Conservation (phyloP, 2,113 vertebrate species). For the Rhynchomys soricoides region DNA sequence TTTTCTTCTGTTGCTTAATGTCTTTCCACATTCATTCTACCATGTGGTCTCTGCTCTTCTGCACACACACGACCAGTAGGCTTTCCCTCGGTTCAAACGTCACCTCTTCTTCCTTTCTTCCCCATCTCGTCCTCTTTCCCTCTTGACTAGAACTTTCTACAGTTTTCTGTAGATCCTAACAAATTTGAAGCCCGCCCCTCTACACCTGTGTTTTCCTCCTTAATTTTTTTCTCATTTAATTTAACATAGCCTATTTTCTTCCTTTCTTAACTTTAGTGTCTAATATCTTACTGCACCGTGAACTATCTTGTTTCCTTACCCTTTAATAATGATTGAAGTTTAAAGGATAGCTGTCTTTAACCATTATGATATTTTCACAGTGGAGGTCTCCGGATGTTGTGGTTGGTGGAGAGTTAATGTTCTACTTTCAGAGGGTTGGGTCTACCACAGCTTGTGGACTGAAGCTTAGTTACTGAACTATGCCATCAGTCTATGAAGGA, state of each 20-base stretch:
- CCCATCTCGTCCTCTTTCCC: not conserved
- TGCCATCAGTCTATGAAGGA: not conserved
- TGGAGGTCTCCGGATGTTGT: not conserved
- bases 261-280: not conserved
- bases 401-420: not conserved
- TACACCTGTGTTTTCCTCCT: too few relatives aligned
- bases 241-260: not conserved
- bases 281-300: not conserved
- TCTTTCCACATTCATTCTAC: not conserved
- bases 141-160: not conserved
- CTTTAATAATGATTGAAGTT: not conserved
- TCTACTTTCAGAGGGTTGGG: not conserved
- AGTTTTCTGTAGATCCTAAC: not conserved
- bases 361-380: not conserved
- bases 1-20: not conserved
- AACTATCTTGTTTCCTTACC: not conserved
- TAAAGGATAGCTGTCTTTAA: not conserved
- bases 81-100: not conserved
- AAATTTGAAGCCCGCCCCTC: not conserved
- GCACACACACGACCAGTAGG: not conserved
- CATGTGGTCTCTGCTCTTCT: not conserved
- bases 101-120: too few relatives aligned
- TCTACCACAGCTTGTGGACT: not conserved
- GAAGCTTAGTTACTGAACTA: not conserved
- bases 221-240: not conserved